phyloP scores from a whole-genome alignment of 2,888 invertebrate genomes.

The Platycheirus rosarum region DNA sequence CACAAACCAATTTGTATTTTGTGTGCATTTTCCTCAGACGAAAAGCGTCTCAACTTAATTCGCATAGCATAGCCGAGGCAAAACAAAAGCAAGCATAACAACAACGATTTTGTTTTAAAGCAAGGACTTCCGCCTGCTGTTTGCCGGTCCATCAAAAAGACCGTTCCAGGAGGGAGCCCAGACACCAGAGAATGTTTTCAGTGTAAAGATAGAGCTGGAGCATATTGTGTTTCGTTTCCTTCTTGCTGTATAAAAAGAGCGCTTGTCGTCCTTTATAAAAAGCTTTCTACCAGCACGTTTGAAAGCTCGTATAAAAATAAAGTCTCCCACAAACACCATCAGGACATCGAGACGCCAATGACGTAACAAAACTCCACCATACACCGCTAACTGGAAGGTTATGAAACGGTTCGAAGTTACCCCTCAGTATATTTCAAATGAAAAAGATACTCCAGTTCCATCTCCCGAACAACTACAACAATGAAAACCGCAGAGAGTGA shows the following conservation, averaged over 20 bases:
- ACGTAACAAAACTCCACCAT: conserved; percentile 60
- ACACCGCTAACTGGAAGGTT: conserved; percentile 62
- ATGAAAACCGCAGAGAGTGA: conserved; percentile 35
- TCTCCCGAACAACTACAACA: not conserved
- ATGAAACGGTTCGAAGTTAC: conserved; percentile 63
- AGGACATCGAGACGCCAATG: conserved; percentile 69
- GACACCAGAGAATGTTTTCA: conserved; percentile 33
- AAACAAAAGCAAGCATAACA: conserved; percentile 25
- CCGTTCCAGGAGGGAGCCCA: conserved; percentile 43
- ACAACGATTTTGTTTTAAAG: conserved; percentile 3
- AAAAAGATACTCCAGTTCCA: conserved; percentile 11
- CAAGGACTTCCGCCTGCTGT: conserved; percentile 25
- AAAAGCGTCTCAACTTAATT: not conserved
- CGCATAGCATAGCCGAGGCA: not conserved
- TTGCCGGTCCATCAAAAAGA: not conserved
- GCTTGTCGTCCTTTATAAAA: not conserved
- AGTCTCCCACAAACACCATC: conserved; percentile 2
- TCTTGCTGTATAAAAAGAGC: not conserved
- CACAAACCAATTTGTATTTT: not conserved
- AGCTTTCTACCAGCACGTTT: conserved; percentile 37
- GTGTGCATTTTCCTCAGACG: not conserved
- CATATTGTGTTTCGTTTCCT: conserved; percentile 38
- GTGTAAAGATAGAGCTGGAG: not conserved
- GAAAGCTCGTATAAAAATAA: conserved; percentile 23
- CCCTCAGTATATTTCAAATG: conserved; percentile 23